Conservation (phyloP, 1,140 invertebrate species). For the Tetramorium alpestre region DNA sequence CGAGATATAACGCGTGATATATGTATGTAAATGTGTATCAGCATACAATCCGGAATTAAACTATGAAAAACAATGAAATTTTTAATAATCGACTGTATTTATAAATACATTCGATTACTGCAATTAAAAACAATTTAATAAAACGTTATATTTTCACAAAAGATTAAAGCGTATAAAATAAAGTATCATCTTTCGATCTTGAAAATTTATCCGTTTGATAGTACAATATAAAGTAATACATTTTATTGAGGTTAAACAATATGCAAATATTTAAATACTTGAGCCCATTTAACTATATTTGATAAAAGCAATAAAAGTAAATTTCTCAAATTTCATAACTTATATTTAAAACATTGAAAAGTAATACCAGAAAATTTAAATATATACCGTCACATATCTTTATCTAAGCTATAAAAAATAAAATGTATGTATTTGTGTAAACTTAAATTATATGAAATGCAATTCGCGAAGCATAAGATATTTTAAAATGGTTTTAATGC, state of each 20-base stretch:
- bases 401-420: background rate
- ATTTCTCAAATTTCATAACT: background rate
- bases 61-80: background rate
- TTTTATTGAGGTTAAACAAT: background rate
- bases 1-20: background rate
- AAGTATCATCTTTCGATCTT: no score
- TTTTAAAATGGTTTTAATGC: background rate
- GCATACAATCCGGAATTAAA: background rate
- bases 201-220: background rate
- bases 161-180: background rate
- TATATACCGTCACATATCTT: background rate
- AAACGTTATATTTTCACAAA: no score
- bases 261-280: slow-evolving; percentile 27
- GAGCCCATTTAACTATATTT: background rate
- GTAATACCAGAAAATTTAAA: background rate
- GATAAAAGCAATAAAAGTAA: background rate
- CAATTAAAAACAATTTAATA: background rate
- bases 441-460: background rate
- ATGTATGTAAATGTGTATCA: background rate
- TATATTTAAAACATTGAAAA: background rate
- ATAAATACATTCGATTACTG: background rate
- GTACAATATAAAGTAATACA: background rate
- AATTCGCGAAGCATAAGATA: background rate
- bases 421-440: background rate
- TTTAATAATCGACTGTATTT: background rate